Percentiles rank a stretch among this genome's conserved stretches.
Conservation (phyloP, 2,888 invertebrate species). For the Eupsilia transversa region DNA sequence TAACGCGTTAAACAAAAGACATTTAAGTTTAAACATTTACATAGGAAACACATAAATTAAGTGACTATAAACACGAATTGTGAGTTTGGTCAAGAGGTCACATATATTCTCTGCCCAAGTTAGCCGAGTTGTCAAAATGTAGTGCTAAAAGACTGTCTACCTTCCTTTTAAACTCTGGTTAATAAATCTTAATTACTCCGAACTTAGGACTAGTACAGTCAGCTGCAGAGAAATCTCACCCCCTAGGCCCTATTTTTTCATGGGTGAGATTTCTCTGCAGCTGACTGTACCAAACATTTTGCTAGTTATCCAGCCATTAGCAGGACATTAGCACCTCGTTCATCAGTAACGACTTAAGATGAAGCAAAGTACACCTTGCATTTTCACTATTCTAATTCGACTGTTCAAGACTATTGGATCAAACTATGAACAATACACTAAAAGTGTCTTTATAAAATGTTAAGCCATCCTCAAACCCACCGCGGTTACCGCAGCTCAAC, state of each 20-base stretch:
- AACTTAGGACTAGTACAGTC: not conserved
- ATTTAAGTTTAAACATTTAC: slow-evolving; percentile 8
- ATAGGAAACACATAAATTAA: slow-evolving; percentile 7
- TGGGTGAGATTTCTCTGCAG: no score
- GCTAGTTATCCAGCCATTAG: not conserved
- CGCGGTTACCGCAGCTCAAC: not conserved
- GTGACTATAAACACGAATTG: not conserved
- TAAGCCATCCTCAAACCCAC: not conserved
- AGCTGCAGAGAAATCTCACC: no score
- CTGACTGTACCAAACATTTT: not conserved
- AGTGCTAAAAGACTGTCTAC: not conserved
- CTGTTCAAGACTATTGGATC: not conserved
- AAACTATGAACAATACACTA: not conserved
- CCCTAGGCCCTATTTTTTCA: no score
- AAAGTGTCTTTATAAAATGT: not conserved
- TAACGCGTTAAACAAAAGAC: slow-evolving; percentile 18
- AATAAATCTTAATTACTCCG: not conserved
- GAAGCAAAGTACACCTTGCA: not conserved
- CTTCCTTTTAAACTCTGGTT: not conserved
- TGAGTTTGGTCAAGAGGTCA: not conserved
- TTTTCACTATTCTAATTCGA: not conserved
- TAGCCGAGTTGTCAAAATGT: not conserved
- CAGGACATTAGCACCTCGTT: slow-evolving; percentile 22
- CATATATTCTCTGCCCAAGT: not conserved
- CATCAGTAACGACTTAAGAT: not conserved